These are phyloP conservation scores for Grapholita molesta DNA, from an alignment of 1,140 invertebrate species.

Conservation along the genomic window DNA sequence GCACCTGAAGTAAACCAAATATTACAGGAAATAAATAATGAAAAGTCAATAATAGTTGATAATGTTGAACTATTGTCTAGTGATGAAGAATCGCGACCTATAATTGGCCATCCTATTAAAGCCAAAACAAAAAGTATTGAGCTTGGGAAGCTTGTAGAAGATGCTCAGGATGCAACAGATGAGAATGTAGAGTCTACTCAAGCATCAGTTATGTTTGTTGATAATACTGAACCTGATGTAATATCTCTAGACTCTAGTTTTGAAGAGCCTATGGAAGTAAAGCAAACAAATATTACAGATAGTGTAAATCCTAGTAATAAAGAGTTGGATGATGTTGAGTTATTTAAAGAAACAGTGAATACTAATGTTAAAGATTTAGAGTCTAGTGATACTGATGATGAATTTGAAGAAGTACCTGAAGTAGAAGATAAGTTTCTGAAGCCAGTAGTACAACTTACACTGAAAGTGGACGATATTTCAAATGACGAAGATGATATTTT, in stretches of 20 bases:
- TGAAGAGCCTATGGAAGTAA: slow-evolving; percentile 34
- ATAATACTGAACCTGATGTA: slow-evolving; percentile 37
- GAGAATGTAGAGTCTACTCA: slow-evolving; percentile 39
- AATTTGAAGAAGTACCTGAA: slow-evolving; percentile 79
- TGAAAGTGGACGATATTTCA: slow-evolving; percentile 48
- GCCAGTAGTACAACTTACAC: slow-evolving; percentile 53
- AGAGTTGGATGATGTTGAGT: slow-evolving; percentile 68
- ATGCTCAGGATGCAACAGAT: slow-evolving; percentile 10
- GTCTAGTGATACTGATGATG: slow-evolving; percentile 69
- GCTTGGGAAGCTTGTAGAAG: slow-evolving; percentile 28
- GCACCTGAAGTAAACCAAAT: slow-evolving; percentile 54
- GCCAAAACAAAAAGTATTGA: slow-evolving; percentile 11
- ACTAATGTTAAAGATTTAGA: slow-evolving; percentile 29
- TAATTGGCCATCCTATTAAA: slow-evolving; percentile 14
- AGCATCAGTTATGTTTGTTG: slow-evolving; percentile 47
- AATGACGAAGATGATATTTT: slow-evolving; percentile 83
- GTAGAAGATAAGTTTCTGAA: slow-evolving; percentile 35
- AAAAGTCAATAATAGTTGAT: slow-evolving; percentile 56
- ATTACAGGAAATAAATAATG: slow-evolving; percentile 56
- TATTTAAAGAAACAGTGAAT: background rate
- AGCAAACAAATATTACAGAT: slow-evolving; percentile 26
- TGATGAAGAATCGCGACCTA: slow-evolving; percentile 38
- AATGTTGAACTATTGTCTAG: slow-evolving; percentile 49
- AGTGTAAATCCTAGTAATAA: slow-evolving; percentile 22
- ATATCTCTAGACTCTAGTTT: slow-evolving; percentile 46